Conservation (phyloP, 1,140 invertebrate species). For the Pissodes strobi region DNA sequence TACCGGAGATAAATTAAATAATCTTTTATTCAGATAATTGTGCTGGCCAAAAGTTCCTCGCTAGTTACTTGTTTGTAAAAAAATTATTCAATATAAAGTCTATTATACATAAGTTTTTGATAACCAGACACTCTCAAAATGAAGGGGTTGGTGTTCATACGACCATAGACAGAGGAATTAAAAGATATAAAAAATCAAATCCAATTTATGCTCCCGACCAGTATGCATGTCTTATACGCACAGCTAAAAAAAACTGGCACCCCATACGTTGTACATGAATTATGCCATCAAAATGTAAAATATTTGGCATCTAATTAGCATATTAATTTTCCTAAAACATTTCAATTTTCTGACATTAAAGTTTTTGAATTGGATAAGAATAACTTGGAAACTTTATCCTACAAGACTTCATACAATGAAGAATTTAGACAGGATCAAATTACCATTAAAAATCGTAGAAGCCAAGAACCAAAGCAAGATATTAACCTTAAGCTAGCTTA, state of each 20-base stretch:
- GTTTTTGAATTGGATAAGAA: not conserved
- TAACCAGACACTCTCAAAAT: too few relatives aligned
- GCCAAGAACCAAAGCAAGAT: too few relatives aligned
- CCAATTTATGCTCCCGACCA: slow-evolving; percentile 9
- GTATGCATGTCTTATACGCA: not conserved
- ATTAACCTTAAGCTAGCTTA: not conserved
- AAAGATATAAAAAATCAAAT: not conserved
- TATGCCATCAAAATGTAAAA: not conserved
- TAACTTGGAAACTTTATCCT: not conserved
- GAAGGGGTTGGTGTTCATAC: not conserved
- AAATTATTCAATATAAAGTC: slow-evolving; percentile 4
- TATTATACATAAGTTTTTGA: slow-evolving; percentile 14
- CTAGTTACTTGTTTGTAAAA: slow-evolving; percentile 4
- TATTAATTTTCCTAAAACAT: not conserved
- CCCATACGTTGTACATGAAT: not conserved
- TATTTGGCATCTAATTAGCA: not conserved
- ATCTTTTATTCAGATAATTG: slow-evolving; percentile 7
- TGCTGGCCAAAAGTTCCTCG: too few relatives aligned
- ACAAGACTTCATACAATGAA: not conserved
- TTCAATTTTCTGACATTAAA: not conserved
- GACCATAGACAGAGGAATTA: not conserved
- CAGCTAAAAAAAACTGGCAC: not conserved
- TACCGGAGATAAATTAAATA: slow-evolving; percentile 3
- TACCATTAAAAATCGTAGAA: not conserved
- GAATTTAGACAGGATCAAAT: not conserved